Conservation (phyloP, 2,797 vertebrate species). For the Dallia pectoralis region DNA sequence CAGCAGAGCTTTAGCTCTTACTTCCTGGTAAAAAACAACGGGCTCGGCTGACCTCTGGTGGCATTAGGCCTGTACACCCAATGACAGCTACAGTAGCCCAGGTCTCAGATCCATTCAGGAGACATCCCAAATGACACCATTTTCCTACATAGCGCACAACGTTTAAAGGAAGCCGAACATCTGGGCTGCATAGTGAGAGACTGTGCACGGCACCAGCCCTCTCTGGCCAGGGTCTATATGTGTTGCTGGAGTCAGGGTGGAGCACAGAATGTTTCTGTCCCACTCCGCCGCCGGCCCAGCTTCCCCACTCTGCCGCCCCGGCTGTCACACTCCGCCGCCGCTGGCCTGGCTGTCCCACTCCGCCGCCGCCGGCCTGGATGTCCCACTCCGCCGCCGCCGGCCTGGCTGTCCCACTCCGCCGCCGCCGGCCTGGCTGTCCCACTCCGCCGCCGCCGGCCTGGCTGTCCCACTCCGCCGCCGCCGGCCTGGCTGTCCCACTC, state of each 20-base stretch:
- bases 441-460: too few relatives aligned
- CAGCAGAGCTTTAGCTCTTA: conserved; percentile 21
- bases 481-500: neutral
- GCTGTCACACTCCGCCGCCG: neutral
- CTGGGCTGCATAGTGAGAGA: neutral
- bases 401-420: too few relatives aligned
- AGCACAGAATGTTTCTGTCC: neutral
- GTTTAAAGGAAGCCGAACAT: neutral
- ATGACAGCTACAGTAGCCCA: conserved; percentile 26
- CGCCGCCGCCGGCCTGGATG: too few relatives aligned
- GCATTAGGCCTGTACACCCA: conserved; percentile 43
- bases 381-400: too few relatives aligned
- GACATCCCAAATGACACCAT: neutral
- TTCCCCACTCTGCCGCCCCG: too few relatives aligned
- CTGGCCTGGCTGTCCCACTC: neutral
- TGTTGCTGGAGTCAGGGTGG: conserved; percentile 19
- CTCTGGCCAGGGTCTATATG: conserved; percentile 2
- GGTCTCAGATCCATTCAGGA: neutral
- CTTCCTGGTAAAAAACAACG: conserved; percentile 23
- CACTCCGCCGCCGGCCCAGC: too few relatives aligned
- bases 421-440: neutral
- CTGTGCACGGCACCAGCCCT: conserved; percentile 24
- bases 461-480: neutral
- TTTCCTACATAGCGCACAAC: neutral
- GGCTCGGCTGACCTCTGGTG: conserved; percentile 54